Evolutionary conservation across 2,113 vertebrate genomes (phyloP).

Genomic region (Oxyura jamaicensis): DNA sequence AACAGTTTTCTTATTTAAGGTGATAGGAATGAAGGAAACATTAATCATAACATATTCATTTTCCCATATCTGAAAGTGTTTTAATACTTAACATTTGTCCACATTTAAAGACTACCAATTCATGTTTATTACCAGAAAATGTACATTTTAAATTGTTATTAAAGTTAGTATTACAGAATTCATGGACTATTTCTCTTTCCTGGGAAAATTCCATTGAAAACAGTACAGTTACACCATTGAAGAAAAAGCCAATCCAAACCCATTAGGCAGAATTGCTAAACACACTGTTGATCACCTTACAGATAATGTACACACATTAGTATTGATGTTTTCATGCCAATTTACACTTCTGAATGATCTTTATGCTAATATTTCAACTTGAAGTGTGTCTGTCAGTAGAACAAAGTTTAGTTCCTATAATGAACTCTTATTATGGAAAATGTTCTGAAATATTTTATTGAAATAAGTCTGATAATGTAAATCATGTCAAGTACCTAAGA

Average conservation of each 20-base stretch:
- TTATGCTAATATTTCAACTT: background rate
- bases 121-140: background rate
- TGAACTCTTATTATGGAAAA: background rate
- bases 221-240: background rate
- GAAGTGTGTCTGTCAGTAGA: background rate
- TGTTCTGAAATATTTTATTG: background rate
- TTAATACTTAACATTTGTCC: constrained; percentile 67
- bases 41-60: constrained; percentile 67
- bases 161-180: background rate
- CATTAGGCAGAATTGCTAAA: background rate
- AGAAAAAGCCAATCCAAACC: background rate
- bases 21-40: constrained; percentile 68
- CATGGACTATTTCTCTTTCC: background rate
- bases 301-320: background rate
- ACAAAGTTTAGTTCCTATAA: background rate
- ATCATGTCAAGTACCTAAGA: constrained; percentile 28
- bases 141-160: background rate
- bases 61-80: background rate
- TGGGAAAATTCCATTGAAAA: background rate
- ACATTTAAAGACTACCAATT: background rate
- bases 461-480: constrained; percentile 27
- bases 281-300: background rate
- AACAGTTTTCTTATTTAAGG: constrained; percentile 73
- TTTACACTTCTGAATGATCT: background rate
- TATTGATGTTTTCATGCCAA: background rate